phyloP scores from a whole-genome alignment of 2,797 vertebrate genomes.

The Falco cherrug region DNA sequence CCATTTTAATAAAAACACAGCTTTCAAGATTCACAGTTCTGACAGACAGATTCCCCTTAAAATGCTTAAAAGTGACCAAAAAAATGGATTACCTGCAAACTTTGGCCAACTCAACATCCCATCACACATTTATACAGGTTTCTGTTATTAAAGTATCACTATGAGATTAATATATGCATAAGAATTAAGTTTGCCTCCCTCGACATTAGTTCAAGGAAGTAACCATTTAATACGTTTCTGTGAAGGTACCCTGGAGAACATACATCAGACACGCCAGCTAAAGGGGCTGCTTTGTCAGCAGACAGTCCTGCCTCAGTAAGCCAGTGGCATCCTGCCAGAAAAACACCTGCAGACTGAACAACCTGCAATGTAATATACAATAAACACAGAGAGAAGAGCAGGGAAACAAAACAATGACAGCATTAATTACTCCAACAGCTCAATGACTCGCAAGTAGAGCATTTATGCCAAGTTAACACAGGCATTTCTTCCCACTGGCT shows the following conservation, averaged over 20 bases:
- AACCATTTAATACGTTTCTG: background rate
- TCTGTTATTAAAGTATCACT: background rate
- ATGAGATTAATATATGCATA: background rate
- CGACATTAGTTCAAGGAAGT: background rate
- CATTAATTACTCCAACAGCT: background rate
- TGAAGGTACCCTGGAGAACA: background rate
- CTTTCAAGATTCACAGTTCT: background rate
- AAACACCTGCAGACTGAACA: conserved; percentile 44
- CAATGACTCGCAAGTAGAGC: background rate
- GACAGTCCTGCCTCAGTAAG: background rate
- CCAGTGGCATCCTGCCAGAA: conserved; percentile 39
- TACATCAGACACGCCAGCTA: background rate
- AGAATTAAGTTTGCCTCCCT: background rate
- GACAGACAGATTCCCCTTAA: background rate
- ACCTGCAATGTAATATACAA: background rate
- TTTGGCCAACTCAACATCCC: background rate
- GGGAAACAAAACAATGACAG: background rate
- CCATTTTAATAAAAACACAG: background rate
- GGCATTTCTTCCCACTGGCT: background rate
- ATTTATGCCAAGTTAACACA: background rate
- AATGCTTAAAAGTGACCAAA: background rate
- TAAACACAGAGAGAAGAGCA: background rate
- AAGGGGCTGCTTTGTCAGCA: conserved; percentile 19
- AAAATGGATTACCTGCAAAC: background rate
- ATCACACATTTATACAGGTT: background rate